These are phyloP conservation scores for Megathymus violae DNA, from an alignment of 1,140 invertebrate genomes.

Conservation along the genomic window DNA sequence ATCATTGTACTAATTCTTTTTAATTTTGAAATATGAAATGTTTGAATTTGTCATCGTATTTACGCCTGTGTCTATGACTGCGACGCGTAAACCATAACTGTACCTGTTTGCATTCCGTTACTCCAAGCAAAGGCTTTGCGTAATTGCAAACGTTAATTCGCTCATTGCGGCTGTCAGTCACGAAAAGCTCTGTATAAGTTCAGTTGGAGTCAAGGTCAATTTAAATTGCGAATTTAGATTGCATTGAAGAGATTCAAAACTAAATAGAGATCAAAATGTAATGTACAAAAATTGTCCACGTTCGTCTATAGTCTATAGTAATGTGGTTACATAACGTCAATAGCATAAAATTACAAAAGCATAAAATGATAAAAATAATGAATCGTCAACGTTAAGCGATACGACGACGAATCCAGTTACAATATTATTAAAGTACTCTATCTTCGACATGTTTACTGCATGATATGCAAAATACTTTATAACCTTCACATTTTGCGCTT, in stretches of 20 bases:
- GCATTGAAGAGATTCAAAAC: no score
- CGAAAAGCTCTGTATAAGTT: conserved; percentile 32
- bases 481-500: background rate
- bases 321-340: no score
- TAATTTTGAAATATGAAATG: no score
- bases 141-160: conserved; percentile 46
- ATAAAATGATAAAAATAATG: no score
- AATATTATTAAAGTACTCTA: no score
- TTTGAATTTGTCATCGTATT: conserved; percentile 17
- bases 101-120: conserved; percentile 54
- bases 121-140: conserved; percentile 42
- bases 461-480: background rate
- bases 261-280: no score
- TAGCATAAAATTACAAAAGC: no score
- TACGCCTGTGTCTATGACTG: conserved; percentile 8
- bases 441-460: background rate
- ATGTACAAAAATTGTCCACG: no score
- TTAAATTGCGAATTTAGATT: conserved; percentile 13
- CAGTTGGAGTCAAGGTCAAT: conserved; percentile 28
- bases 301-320: no score
- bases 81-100: conserved; percentile 31
- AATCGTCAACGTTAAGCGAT: no score
- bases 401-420: no score
- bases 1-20: no score
- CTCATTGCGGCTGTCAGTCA: conserved; percentile 37